These are phyloP conservation scores for Hyposoter didymator DNA, from an alignment of 2,888 invertebrate genomes.

Conservation along the genomic window DNA sequence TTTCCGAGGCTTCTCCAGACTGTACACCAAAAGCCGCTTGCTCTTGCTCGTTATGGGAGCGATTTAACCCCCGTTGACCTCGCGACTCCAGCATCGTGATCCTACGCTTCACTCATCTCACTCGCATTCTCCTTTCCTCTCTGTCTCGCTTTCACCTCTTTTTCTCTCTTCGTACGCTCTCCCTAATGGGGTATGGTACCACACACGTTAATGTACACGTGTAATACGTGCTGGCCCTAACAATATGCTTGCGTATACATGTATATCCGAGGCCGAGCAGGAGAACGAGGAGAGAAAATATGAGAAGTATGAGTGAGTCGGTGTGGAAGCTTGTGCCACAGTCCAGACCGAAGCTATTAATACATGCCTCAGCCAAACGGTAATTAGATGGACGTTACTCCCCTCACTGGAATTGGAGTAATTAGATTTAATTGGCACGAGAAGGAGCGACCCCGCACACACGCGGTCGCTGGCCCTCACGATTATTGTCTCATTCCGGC, in stretches of 20 bases:
- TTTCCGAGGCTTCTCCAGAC: constrained; percentile 29
- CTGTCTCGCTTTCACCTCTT: constrained; percentile 28
- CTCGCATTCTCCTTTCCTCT: constrained; percentile 47
- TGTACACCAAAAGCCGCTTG: constrained; percentile 58
- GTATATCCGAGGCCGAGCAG: neutral
- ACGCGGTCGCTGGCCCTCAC: constrained; percentile 52
- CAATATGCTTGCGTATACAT: constrained; percentile 27
- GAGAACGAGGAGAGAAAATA: neutral
- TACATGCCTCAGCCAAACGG: constrained; percentile 79
- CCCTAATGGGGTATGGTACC: constrained; percentile 7
- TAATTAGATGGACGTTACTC: constrained; percentile 81
- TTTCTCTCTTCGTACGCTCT: constrained; percentile 21
- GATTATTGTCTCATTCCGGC: constrained; percentile 63
- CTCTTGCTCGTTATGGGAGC: constrained; percentile 75
- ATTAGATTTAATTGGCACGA: constrained; percentile 81
- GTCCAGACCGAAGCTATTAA: constrained; percentile 74
- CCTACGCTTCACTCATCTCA: constrained; percentile 60
- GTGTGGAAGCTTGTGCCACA: constrained; percentile 42
- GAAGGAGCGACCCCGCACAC: constrained; percentile 50
- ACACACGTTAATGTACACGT: constrained; percentile 39
- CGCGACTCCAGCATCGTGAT: constrained; percentile 67
- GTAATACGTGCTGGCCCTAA: constrained; percentile 26
- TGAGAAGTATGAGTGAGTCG: constrained; percentile 34
- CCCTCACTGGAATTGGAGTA: constrained; percentile 80
- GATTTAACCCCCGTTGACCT: constrained; percentile 82